Evolutionary conservation across 2,888 invertebrate species (phyloP), one percentile per base, ranked within the genome.

Genomic region (Luperina testacea): DNA sequence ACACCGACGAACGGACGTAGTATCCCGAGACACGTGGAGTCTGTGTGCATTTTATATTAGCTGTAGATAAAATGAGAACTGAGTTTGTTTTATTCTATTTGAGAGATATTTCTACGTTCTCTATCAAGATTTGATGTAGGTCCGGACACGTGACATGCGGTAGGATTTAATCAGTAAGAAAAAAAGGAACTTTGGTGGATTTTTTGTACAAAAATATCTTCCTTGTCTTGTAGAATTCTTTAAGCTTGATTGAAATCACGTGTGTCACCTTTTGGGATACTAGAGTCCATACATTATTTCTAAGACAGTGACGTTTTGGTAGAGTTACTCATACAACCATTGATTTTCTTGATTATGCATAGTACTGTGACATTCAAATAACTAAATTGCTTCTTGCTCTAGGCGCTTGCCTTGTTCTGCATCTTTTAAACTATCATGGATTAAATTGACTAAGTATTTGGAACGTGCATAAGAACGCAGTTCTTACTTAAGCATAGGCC

Each of bases 41-140:
- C 75, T 85, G 65, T 85, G 77, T 81, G 85, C 77, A 87, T 83
- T 85, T 87, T 81, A 80, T 81, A 87, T 83, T 68, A 83, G 77
- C 70, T 71, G 75, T 78, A 78, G 80, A 80, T 83, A 74, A 80
- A 81, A 86, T 84, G 82, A 87, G 82, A 85, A 69, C 82, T 75
- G 51, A 78, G 75, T 69, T 79, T 73, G 53, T 73, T 80, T 82
- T 87, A 87, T 76, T 83, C 80, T 72, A 69, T 87, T 82, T 85
- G 80, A 87, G 72, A 78, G 64, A 71, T 68, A 27, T 74, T 64
- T 27, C 75, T 75, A 67, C 63, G 48, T 61, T 51, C 57, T 65
- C 64, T 79, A 78, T 78, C 63, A 65, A 61, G 86, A 51, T 80
- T 75, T 83, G 77, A 82, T 64, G 71, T 75, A 75, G 73, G 73